Percentiles rank a stretch among this genome's conserved stretches.
These are phyloP conservation scores for Cirrhinus mrigala DNA, from an alignment of 2,797 vertebrate species.

Conservation along the genomic window DNA sequence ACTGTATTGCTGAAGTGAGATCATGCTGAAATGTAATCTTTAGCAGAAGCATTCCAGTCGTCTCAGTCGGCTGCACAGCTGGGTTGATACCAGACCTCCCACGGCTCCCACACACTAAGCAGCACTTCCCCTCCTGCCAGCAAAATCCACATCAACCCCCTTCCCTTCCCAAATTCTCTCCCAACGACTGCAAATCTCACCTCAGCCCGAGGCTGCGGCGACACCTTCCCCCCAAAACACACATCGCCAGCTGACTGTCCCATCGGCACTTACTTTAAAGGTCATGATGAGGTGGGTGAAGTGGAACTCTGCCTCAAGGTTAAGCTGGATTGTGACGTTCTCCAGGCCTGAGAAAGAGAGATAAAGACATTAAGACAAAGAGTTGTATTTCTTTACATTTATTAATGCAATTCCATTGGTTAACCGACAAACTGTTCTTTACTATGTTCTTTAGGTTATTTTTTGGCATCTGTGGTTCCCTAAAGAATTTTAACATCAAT, in stretches of 20 bases:
- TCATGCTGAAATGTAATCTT: constrained; percentile 36
- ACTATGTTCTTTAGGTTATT: neutral
- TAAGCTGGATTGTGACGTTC: constrained; percentile 92
- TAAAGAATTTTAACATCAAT: neutral
- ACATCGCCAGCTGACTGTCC: constrained; percentile 22
- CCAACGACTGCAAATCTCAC: constrained; percentile 32
- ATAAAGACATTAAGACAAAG: neutral
- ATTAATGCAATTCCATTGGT: neutral
- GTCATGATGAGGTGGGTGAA: constrained; percentile 99
- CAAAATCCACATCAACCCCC: constrained; percentile 10
- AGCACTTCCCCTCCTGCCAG: constrained; percentile 43
- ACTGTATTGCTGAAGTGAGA: constrained; percentile 30
- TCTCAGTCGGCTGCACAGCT: constrained; percentile 54
- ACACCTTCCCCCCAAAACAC: constrained; percentile 41
- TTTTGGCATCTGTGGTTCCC: neutral
- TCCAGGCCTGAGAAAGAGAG: constrained; percentile 82
- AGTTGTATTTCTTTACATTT: neutral
- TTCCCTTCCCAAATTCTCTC: constrained; percentile 32
- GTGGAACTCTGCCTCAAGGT: constrained; percentile 97
- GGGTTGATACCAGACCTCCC: constrained; percentile 59
- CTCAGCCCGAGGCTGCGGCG: constrained; percentile 17
- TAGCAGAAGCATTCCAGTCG: constrained; percentile 52
- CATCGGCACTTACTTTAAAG: constrained; percentile 87
- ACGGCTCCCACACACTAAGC: constrained; percentile 50
- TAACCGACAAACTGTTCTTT: neutral